These are phyloP conservation scores for Dexiosoma caninum DNA, from an alignment of 2,888 invertebrate genomes.

Conservation along the genomic window DNA sequence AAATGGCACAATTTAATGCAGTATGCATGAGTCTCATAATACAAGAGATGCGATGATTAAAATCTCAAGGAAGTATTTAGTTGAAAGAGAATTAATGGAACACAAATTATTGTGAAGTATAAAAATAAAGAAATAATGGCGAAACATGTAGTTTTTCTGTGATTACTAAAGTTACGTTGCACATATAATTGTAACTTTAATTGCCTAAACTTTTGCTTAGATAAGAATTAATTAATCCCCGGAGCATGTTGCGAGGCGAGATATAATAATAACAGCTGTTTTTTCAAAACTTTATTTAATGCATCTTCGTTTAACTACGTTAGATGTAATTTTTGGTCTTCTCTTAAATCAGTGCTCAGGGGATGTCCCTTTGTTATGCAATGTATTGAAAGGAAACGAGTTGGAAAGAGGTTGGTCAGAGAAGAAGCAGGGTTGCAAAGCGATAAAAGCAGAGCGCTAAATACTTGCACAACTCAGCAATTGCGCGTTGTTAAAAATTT, in stretches of 20 bases:
- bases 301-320: too few species aligned
- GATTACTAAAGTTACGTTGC: neutral
- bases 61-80: conserved; percentile 50
- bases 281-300: too few species aligned
- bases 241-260: neutral
- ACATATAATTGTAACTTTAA: neutral
- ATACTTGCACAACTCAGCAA: too few species aligned
- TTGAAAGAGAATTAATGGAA: neutral
- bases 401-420: too few species aligned
- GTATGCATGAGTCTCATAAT: neutral
- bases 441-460: too few species aligned
- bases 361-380: too few species aligned
- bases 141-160: neutral
- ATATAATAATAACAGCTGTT: too few species aligned
- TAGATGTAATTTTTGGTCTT: too few species aligned
- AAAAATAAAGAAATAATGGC: neutral
- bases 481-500: too few species aligned
- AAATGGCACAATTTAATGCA: conserved; percentile 11
- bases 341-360: too few species aligned
- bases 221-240: neutral
- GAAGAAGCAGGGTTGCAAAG: too few species aligned
- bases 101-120: neutral
- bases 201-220: neutral
- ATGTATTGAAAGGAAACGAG: too few species aligned
- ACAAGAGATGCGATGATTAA: conserved; percentile 33